Percentiles rank a stretch among this genome's conserved stretches.
Conservation (phyloP, 23 tunicate species). For the Phallusia fumigata region DNA sequence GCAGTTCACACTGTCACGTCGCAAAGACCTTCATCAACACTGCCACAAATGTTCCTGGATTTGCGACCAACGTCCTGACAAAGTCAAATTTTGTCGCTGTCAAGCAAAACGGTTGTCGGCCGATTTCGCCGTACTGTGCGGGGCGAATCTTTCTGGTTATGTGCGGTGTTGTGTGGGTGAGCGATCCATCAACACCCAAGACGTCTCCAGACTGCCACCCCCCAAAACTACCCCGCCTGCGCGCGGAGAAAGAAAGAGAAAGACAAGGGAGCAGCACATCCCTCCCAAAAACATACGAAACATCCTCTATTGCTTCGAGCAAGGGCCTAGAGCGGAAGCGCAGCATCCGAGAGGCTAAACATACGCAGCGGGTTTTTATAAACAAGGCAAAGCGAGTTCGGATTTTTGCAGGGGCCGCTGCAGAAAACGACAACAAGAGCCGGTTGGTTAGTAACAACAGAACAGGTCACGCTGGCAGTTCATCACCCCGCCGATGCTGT, state of each 20-base stretch:
- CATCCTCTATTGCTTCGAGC: background rate
- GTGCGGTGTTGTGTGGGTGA: too few relatives aligned
- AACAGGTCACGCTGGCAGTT: background rate
- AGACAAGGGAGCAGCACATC: background rate
- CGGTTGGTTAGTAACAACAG: background rate
- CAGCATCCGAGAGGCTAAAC: background rate
- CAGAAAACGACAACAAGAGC: background rate
- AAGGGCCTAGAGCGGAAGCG: background rate
- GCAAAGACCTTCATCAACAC: too few relatives aligned
- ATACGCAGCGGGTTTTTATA: background rate
- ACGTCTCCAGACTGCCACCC: too few relatives aligned
- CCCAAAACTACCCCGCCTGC: too few relatives aligned
- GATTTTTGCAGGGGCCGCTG: background rate
- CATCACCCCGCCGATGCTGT: background rate
- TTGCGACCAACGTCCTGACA: too few relatives aligned
- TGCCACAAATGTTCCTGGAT: too few relatives aligned
- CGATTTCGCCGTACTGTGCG: too few relatives aligned
- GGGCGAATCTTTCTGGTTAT: too few relatives aligned
- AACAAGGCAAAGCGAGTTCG: background rate
- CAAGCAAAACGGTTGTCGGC: too few relatives aligned
- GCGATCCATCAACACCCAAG: too few relatives aligned
- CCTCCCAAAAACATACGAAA: background rate
- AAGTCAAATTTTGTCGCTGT: too few relatives aligned
- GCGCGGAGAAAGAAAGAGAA: conserved; percentile 9
- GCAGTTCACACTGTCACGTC: too few relatives aligned